phyloP scores from a whole-genome alignment of 2,888 invertebrate genomes.

The Pachliopta kotzebuea region DNA sequence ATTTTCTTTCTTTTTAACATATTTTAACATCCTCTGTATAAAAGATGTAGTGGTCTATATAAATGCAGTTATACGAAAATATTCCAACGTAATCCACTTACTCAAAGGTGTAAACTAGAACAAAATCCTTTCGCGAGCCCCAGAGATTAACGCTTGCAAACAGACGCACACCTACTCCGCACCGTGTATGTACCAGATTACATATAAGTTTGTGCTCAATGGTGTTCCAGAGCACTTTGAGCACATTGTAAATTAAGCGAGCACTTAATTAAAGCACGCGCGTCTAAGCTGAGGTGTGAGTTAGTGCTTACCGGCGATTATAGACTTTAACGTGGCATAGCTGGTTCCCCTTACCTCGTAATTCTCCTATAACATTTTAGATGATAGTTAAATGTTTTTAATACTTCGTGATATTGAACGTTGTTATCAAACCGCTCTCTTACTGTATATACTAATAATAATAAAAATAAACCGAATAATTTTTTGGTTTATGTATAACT shows the following conservation, averaged over 20 bases:
- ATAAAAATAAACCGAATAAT: no score
- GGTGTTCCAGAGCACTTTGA: constrained; percentile 11
- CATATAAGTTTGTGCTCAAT: constrained; percentile 10
- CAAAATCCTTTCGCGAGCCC: background rate
- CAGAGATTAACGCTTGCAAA: constrained; percentile 3
- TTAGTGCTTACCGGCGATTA: constrained; percentile 26
- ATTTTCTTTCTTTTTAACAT: no score
- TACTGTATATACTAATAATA: no score
- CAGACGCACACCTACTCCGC: background rate
- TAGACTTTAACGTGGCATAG: constrained; percentile 13
- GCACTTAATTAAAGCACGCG: constrained; percentile 23
- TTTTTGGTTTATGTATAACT: background rate
- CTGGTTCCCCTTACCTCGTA: background rate
- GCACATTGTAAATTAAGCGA: constrained; percentile 14
- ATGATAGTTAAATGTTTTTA: no score
- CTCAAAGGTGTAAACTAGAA: constrained; percentile 1
- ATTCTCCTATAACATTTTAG: background rate
- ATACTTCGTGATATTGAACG: no score
- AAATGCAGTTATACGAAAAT: no score
- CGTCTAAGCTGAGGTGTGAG: constrained; percentile 20
- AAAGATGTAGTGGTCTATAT: no score
- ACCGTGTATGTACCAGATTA: constrained; percentile 1
- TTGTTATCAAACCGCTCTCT: no score
- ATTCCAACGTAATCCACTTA: no score
- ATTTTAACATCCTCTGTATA: no score